Percentiles rank a stretch among this genome's conserved stretches.
phyloP scores from a whole-genome alignment of 2,113 vertebrate genomes.

The Rhinolophus sinicus region DNA sequence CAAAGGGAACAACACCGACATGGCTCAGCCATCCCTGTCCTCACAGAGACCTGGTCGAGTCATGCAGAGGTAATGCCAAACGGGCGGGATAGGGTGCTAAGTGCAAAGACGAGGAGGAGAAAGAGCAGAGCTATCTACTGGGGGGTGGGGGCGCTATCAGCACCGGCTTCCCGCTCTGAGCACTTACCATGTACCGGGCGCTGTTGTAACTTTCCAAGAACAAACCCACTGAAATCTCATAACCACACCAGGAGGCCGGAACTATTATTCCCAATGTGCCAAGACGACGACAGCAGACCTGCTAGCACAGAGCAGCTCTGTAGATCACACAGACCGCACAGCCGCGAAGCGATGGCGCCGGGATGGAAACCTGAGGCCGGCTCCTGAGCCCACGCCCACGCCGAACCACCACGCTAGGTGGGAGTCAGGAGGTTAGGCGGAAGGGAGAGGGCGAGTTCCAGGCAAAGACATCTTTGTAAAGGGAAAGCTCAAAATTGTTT shows the following conservation, averaged over 20 bases:
- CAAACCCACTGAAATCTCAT: not conserved
- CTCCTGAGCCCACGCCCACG: not conserved
- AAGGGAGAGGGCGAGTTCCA: not conserved
- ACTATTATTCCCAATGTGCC: not conserved
- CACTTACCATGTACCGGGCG: not conserved
- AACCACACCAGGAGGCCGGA: not conserved
- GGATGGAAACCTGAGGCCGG: not conserved
- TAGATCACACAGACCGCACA: not conserved
- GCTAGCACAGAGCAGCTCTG: not conserved
- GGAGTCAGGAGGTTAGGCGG: not conserved
- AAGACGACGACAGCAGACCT: not conserved
- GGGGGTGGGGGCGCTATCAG: not conserved
- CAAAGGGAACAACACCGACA: not conserved
- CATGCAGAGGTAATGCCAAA: not conserved
- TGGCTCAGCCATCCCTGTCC: not conserved
- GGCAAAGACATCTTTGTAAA: not conserved
- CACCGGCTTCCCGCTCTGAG: not conserved
- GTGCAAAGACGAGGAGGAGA: fast-evolving
- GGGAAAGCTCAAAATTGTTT: not conserved
- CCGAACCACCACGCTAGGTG: not conserved
- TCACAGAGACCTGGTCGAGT: not conserved
- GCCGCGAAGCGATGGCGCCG: not conserved
- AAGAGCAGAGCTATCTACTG: not conserved
- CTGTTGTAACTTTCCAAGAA: not conserved
- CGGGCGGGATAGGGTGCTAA: not conserved